These are phyloP conservation scores for Venusia cambrica DNA, from an alignment of 2,888 invertebrate genomes.

Conservation along the genomic window DNA sequence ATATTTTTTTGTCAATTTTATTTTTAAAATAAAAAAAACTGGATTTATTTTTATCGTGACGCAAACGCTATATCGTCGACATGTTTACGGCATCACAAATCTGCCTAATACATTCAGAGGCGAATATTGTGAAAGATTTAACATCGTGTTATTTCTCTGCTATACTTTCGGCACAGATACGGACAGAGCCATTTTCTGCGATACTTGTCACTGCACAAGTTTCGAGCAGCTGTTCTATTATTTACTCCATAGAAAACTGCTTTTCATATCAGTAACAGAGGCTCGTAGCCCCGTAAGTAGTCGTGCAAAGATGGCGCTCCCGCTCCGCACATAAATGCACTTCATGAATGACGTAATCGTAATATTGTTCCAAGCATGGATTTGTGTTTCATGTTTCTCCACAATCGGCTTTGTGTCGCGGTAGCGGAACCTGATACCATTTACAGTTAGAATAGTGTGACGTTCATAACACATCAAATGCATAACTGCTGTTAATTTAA, in stretches of 20 bases:
- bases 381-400: conserved; percentile 52
- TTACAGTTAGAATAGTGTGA: conserved; percentile 38
- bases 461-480: conserved; percentile 36
- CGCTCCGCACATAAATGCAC: conserved; percentile 62
- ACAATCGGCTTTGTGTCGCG: conserved; percentile 48
- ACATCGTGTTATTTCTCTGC: conserved; percentile 13
- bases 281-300: conserved; percentile 55
- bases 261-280: conserved; percentile 74
- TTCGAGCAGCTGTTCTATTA: conserved; percentile 49
- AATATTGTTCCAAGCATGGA: conserved; percentile 59
- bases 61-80: conserved; percentile 20
- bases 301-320: conserved; percentile 60
- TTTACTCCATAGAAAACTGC: conserved; percentile 66
- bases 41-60: conserved; percentile 17
- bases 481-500: conserved; percentile 16
- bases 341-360: conserved; percentile 67
- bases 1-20: neutral
- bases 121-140: conserved; percentile 15
- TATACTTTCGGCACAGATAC: conserved; percentile 8
- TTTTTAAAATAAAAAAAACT: conserved; percentile 6
- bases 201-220: conserved; percentile 20
- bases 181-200: conserved; percentile 12
- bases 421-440: conserved; percentile 41
- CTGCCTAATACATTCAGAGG: conserved; percentile 16
- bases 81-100: conserved; percentile 24